phyloP scores from a whole-genome alignment of 2,888 invertebrate species.

The Dioctria rufipes region DNA sequence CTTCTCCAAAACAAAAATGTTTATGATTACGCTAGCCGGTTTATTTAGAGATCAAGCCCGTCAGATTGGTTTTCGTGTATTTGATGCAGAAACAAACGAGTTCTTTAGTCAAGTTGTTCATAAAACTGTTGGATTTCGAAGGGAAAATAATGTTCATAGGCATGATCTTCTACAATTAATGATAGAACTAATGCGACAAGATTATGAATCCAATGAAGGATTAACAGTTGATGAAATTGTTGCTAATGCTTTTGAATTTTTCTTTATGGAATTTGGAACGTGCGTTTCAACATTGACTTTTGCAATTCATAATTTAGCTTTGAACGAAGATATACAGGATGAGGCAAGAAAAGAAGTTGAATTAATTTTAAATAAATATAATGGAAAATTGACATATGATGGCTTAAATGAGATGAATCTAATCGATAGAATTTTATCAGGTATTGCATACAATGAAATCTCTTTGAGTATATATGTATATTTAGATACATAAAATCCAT shows the following conservation, averaged over 20 bases:
- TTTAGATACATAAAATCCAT: not conserved
- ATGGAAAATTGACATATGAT: constrained; percentile 69
- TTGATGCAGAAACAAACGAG: constrained; percentile 45
- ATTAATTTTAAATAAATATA: constrained; percentile 63
- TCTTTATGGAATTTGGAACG: constrained; percentile 72
- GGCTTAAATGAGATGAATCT: constrained; percentile 69
- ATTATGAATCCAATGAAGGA: constrained; percentile 49
- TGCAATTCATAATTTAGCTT: constrained; percentile 70
- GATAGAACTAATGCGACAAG: constrained; percentile 57
- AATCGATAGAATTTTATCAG: constrained; percentile 69
- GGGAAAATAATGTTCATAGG: constrained; percentile 57
- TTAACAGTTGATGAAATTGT: constrained; percentile 68
- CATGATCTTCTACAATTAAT: constrained; percentile 60
- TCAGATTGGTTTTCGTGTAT: constrained; percentile 45
- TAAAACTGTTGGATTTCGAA: constrained; percentile 57
- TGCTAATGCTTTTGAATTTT: constrained; percentile 72
- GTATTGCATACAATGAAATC: constrained; percentile 60
- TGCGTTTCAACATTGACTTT: constrained; percentile 69
- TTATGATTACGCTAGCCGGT: constrained; percentile 46
- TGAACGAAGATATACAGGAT: constrained; percentile 69
- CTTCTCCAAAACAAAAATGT: constrained; percentile 40
- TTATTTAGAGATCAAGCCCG: constrained; percentile 36
- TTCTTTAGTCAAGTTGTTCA: constrained; percentile 57
- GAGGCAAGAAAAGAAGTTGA: constrained; percentile 68
- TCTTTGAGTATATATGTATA: not conserved